Conservation (phyloP, 37 sponge, comb jelly and placozoan species). For the Cladorhizidae sp. region DNA sequence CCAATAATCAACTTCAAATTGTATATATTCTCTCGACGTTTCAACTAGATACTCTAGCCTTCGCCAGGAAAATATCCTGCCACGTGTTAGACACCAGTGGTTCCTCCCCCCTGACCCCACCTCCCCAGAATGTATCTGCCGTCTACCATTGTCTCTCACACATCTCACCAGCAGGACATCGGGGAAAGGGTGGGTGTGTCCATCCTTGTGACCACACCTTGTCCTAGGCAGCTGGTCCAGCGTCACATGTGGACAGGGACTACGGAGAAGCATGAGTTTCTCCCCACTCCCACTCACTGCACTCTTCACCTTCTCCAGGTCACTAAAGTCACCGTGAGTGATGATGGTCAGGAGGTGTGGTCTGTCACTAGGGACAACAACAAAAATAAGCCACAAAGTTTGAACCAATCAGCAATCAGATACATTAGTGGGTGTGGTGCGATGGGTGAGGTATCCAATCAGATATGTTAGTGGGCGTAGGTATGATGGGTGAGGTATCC, state of each 20-base stretch:
- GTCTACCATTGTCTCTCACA: not conserved
- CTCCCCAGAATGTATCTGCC: not conserved
- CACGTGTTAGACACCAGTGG: no score
- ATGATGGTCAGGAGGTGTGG: slow-evolving; percentile 26
- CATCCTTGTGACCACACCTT: not conserved
- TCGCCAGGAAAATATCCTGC: no score
- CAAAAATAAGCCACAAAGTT: no score
- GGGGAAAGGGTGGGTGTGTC: not conserved
- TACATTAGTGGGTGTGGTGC: no score
- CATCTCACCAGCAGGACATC: not conserved
- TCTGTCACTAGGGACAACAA: not conserved
- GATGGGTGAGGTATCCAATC: no score
- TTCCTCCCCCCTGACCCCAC: no score
- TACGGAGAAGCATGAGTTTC: not conserved
- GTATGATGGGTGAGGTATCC: no score
- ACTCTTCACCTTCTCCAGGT: not conserved
- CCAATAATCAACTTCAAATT: no score
- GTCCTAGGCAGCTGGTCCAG: not conserved
- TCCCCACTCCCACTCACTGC: not conserved
- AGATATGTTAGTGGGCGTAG: no score
- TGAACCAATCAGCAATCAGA: no score
- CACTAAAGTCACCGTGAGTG: not conserved
- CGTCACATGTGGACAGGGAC: not conserved
- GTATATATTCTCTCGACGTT: no score
- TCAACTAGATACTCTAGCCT: no score